Conservation (phyloP, 2,113 vertebrate genomes). For the human (Homo sapiens) region GRCh38 chr12:30756501-30757000, state of each 20-base stretch:
- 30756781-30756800: neutral
- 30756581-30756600: neutral
- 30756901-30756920: neutral
- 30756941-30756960: neutral
- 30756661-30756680: neutral
- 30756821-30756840: neutral
- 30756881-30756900: neutral
- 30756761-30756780: neutral
- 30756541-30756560: too few species aligned
- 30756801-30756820: neutral
- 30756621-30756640: neutral
- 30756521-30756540: too few species aligned
- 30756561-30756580: neutral
- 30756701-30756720: constrained; percentile 3
- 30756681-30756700: neutral
- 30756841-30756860: neutral
- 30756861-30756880: neutral
- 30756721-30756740: constrained; percentile 35
- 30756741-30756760: neutral
- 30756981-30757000: neutral
- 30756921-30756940: neutral
- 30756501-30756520: too few species aligned
- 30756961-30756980: neutral
- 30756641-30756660: neutral
- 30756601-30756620: neutral